These are phyloP conservation scores for Lampris megalopsis DNA, from an alignment of 2,113 vertebrate genomes.

Conservation along the genomic window DNA sequence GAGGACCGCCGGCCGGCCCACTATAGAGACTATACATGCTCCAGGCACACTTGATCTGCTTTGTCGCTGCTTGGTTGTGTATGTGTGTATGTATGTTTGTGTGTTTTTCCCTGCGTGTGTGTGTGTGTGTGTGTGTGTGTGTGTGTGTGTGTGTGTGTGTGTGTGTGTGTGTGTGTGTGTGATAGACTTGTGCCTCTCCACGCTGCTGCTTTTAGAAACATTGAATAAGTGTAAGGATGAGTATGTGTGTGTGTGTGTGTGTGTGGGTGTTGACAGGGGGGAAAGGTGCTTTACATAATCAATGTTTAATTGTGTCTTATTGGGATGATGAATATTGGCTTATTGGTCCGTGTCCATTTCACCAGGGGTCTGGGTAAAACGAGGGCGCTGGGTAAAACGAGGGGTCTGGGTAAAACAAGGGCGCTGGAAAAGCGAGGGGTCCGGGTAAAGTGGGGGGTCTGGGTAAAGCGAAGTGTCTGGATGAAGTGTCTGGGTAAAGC, in stretches of 20 bases:
- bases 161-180: slow-evolving; percentile 53
- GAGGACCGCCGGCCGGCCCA: slow-evolving; percentile 71
- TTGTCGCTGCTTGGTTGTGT: slow-evolving; percentile 48
- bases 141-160: slow-evolving; percentile 22
- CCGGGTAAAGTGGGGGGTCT: slow-evolving; percentile 2
- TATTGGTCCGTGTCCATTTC: slow-evolving; percentile 28
- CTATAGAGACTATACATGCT: slow-evolving; percentile 59
- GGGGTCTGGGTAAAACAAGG: not conserved
- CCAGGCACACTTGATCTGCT: slow-evolving; percentile 76
- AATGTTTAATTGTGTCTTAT: slow-evolving; percentile 62
- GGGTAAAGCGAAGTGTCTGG: not conserved
- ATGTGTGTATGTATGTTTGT: slow-evolving; percentile 21
- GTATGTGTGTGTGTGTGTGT: slow-evolving; percentile 22
- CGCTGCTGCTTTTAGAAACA: slow-evolving; percentile 65
- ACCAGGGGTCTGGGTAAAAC: not conserved
- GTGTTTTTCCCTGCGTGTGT: slow-evolving; percentile 21
- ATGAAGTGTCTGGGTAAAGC: not conserved
- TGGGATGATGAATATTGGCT: slow-evolving; percentile 52
- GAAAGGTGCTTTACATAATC: slow-evolving; percentile 57
- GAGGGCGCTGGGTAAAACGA: not conserved
- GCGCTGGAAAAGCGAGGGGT: no score
- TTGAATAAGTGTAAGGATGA: slow-evolving; percentile 48
- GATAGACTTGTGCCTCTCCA: slow-evolving; percentile 62
- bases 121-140: slow-evolving; percentile 26
- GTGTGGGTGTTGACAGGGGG: slow-evolving; percentile 55